phyloP scores from a whole-genome alignment of 2,888 invertebrate genomes.

The Perithous albicinctus region DNA sequence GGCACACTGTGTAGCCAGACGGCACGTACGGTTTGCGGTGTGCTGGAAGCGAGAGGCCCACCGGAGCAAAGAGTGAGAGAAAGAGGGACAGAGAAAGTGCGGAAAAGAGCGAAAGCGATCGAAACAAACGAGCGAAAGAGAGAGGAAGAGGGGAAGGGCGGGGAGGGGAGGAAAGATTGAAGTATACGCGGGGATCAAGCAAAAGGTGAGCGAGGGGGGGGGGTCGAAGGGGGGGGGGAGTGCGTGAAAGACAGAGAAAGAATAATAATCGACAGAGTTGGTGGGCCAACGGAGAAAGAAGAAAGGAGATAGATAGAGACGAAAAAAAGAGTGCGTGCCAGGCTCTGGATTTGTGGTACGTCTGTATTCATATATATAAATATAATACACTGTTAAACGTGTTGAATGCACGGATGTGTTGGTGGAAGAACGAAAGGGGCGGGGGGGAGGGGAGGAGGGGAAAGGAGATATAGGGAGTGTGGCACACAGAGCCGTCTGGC shows the following conservation, averaged over 20 bases:
- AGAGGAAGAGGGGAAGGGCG: too few relatives aligned
- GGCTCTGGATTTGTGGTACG: constrained; percentile 62
- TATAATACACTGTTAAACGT: constrained; percentile 25
- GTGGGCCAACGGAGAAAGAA: constrained; percentile 70
- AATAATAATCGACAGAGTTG: constrained; percentile 71
- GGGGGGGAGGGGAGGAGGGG: constrained; percentile 28
- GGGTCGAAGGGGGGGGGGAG: too few relatives aligned
- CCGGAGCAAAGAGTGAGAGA: constrained; percentile 68
- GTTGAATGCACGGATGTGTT: constrained; percentile 36
- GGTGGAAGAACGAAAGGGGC: constrained; percentile 22
- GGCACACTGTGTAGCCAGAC: constrained; percentile 77
- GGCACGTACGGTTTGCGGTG: constrained; percentile 78
- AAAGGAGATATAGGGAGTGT: constrained; percentile 52
- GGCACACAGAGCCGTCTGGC: constrained; percentile 55
- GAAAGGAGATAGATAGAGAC: constrained; percentile 56
- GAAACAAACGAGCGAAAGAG: constrained; percentile 59
- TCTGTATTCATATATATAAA: constrained; percentile 21
- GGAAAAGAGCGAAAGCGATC: constrained; percentile 60
- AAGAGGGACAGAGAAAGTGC: constrained; percentile 66
- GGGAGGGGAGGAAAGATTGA: constrained; percentile 54
- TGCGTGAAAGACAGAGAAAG: constrained; percentile 48
- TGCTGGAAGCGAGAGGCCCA: constrained; percentile 64
- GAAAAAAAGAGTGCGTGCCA: constrained; percentile 63
- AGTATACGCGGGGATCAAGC: constrained; percentile 50
- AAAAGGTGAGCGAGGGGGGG: constrained; percentile 42